Conservation (phyloP, 1,140 invertebrate species). For the Reticulitermes speratus region DNA sequence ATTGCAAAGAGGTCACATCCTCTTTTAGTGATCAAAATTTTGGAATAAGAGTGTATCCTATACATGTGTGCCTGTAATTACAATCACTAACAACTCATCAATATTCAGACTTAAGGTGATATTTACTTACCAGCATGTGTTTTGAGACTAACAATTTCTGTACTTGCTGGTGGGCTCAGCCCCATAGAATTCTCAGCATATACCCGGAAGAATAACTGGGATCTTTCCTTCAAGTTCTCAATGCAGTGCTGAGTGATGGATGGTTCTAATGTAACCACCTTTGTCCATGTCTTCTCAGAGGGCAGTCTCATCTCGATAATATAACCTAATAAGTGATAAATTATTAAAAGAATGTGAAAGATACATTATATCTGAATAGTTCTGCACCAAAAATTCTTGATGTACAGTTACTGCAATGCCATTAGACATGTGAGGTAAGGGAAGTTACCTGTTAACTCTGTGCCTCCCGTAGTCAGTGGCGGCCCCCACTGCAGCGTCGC, state of each 20-base stretch:
- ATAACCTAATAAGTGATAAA: slow-evolving; percentile 63
- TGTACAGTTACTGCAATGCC: no score
- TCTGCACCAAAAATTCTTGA: no score
- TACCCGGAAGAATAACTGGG: slow-evolving; percentile 87
- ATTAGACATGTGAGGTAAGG: no score
- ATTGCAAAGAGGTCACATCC: no score
- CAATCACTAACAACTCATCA: no score
- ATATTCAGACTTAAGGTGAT: no score
- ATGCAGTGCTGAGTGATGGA: slow-evolving; percentile 73
- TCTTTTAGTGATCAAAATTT: no score
- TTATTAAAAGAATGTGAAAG: slow-evolving; percentile 19
- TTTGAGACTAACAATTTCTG: slow-evolving; percentile 80
- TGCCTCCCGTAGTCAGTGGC: slow-evolving; percentile 80
- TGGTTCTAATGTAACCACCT: slow-evolving; percentile 80
- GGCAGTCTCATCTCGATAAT: slow-evolving; percentile 86
- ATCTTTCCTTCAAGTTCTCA: slow-evolving; percentile 85
- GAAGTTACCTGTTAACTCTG: slow-evolving; percentile 72
- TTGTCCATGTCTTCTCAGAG: slow-evolving; percentile 79
- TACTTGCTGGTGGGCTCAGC: slow-evolving; percentile 73
- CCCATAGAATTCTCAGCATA: slow-evolving; percentile 90
- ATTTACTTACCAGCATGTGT: slow-evolving; percentile 88
- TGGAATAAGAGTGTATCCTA: no score
- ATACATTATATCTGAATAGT: neutral
- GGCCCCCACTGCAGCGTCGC: slow-evolving; percentile 84
- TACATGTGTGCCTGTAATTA: no score